Evolutionary conservation across 2,113 vertebrate species (phyloP).

Genomic region (Procavia capensis): DNA sequence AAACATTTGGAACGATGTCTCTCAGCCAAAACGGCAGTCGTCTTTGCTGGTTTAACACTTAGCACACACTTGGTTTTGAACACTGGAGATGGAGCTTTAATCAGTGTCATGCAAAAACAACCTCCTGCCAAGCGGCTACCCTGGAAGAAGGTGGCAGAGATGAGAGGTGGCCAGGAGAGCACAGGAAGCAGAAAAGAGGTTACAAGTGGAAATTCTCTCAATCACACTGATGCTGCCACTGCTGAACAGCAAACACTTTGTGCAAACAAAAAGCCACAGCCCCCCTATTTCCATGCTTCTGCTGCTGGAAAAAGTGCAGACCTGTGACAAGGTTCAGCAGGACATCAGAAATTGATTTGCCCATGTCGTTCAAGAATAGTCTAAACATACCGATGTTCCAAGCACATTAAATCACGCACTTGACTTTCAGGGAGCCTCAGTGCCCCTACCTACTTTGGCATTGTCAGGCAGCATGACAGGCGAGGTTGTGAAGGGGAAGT

Average conservation of each 20-base stretch:
- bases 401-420: slow-evolving; percentile 34
- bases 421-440: slow-evolving; percentile 27
- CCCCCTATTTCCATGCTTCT: neutral
- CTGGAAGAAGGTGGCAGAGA: neutral
- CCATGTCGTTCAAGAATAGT: slow-evolving; percentile 11
- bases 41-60: neutral
- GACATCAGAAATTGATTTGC: neutral
- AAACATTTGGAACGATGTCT: neutral
- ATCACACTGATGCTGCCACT: neutral
- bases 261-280: neutral
- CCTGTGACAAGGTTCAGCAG: neutral
- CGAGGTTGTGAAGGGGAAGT: neutral
- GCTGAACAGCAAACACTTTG: neutral
- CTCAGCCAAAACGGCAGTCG: neutral
- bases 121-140: slow-evolving; percentile 20
- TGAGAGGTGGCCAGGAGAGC: neutral
- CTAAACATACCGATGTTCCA: neutral
- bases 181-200: neutral
- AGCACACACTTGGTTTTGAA: neutral
- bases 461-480: neutral
- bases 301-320: slow-evolving; percentile 41
- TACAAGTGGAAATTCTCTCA: slow-evolving; percentile 65
- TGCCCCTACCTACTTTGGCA: neutral
- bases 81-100: slow-evolving; percentile 39
- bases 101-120: slow-evolving; percentile 37